Evolutionary conservation across 2,797 vertebrate species (phyloP), one percentile per base, ranked within the genome.

Genomic region (Clarias pachynema): DNA sequence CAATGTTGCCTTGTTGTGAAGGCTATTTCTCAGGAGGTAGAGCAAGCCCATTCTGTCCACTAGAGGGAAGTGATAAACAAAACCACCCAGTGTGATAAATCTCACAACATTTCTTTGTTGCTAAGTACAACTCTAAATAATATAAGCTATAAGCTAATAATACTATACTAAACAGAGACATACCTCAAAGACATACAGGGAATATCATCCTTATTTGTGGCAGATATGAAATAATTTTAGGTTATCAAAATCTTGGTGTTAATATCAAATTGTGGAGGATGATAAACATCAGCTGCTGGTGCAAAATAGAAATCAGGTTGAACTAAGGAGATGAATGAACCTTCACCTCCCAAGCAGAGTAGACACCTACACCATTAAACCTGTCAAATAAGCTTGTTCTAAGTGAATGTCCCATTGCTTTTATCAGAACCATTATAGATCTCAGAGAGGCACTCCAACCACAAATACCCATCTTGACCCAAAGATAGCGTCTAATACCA

Each of bases 1-100:
- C 22, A 24, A 3, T 31, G 37, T 49, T 57, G 34, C 15, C 14
- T 31, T 29, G 40, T 40, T n/a, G 53, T 16, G 37, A 20, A 66
- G 29, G 22, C 44, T 77, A 34, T 20, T 56, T 24, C 29, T 59
- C 18, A 69, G 15, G 40, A 44, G 49, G 10, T 34, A 68, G 44
- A 69, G 14, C 7, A 62, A 86, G 68, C 29, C 5, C 2, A 15
- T 63, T 56, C 68, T 82, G 83, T 79, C 88, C 88, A 86, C 88
- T 84, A 86, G 88, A 85, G 88, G 87, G 88, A 87, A 29, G n/a
- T 80, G n/a, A 86, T 59, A 29, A 15, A 1, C 82, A 84, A 77
- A 73, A 18, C 40, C 22, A 34, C 26, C 29, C 31, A 24, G 24
- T n/a, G 59, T 40, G 6, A 12, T 62, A 14, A n/a, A 40, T 7